Percentiles rank a stretch among this genome's conserved stretches.
These are phyloP conservation scores for Andricus curvator DNA, from an alignment of 2,888 invertebrate species.

Conservation along the genomic window DNA sequence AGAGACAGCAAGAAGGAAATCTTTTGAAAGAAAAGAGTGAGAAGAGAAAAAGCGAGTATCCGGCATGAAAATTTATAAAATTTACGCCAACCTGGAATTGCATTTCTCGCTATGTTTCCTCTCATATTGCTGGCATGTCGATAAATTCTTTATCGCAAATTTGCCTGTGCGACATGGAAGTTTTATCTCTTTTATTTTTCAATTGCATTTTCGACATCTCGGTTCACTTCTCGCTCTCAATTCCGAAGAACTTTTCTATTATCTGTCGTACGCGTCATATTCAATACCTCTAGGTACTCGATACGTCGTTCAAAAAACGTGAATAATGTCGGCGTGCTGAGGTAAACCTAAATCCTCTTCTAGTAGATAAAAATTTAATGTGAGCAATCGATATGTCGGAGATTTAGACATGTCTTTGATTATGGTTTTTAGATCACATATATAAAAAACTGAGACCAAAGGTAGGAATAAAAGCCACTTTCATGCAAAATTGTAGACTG, in stretches of 20 bases:
- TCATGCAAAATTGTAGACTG: too few relatives aligned
- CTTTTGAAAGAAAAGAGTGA: slow-evolving; percentile 8
- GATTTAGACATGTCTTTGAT: slow-evolving; percentile 7
- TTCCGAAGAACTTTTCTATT: slow-evolving; percentile 50
- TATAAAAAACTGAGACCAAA: too few relatives aligned
- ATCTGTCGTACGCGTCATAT: slow-evolving; percentile 44
- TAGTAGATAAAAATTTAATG: slow-evolving; percentile 15
- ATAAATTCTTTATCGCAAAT: slow-evolving; percentile 54
- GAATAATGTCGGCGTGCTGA: slow-evolving; percentile 20
- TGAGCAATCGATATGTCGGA: neutral
- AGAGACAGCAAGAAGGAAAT: neutral
- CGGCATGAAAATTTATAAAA: slow-evolving; percentile 53
- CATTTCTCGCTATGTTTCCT: slow-evolving; percentile 52
- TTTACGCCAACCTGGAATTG: slow-evolving; percentile 50
- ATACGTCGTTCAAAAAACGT: slow-evolving; percentile 38
- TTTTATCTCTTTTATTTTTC: slow-evolving; percentile 44
- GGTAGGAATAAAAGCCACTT: too few relatives aligned
- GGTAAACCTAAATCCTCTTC: slow-evolving; percentile 3
- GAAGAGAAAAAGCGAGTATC: slow-evolving; percentile 23
- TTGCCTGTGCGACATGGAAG: slow-evolving; percentile 37
- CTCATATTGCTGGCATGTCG: slow-evolving; percentile 47
- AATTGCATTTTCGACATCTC: slow-evolving; percentile 26
- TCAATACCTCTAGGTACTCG: slow-evolving; percentile 41
- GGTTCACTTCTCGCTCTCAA: slow-evolving; percentile 42
- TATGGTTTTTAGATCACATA: too few relatives aligned